phyloP scores from a whole-genome alignment of 2,113 vertebrate species.

The Bubo bubo region DNA sequence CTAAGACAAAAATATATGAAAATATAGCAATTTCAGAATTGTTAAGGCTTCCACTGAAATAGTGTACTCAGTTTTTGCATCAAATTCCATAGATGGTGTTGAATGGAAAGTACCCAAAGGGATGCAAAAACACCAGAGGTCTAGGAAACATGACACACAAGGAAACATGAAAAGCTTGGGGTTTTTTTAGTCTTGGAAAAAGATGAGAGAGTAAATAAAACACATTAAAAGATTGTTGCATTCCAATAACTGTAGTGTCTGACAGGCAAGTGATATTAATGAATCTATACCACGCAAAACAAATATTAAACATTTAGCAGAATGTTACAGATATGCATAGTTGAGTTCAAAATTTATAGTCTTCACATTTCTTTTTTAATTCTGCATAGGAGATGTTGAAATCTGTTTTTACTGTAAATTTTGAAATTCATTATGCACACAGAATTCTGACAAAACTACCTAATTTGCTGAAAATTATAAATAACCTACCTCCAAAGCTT shows the following conservation, averaged over 20 bases:
- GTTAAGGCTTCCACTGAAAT: not conserved
- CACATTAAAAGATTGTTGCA: not conserved
- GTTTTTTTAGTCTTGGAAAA: not conserved
- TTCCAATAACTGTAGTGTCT: not conserved
- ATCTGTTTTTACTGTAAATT: not conserved
- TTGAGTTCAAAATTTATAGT: not conserved
- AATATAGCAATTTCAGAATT: not conserved
- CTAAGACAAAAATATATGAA: not conserved
- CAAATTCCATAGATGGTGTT: not conserved
- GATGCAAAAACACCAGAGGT: not conserved
- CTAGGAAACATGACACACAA: not conserved
- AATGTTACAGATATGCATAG: not conserved
- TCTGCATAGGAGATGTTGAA: not conserved
- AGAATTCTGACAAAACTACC: not conserved
- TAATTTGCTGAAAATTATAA: not conserved
- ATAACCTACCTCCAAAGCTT: not conserved
- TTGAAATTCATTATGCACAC: constrained; percentile 6
- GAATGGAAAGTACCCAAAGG: not conserved
- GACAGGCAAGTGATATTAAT: not conserved
- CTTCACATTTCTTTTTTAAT: not conserved
- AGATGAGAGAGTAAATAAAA: not conserved
- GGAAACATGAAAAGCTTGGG: not conserved
- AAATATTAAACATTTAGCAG: not conserved
- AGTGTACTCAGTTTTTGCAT: not conserved
- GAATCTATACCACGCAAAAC: not conserved